phyloP scores from a whole-genome alignment of 2,113 vertebrate species.

The Pyrgilauda ruficollis region DNA sequence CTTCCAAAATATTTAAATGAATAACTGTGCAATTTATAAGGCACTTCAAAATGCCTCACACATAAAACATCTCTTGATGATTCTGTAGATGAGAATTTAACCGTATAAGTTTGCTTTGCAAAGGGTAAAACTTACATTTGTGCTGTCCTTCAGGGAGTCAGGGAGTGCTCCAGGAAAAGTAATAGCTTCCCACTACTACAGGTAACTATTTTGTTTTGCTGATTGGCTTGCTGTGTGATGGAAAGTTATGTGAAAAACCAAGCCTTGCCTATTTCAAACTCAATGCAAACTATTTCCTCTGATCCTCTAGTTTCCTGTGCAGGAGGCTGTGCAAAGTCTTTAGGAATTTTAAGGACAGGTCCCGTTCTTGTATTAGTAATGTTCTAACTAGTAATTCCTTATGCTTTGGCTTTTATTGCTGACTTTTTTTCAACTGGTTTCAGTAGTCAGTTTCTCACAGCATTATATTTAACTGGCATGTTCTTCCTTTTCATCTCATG shows the following conservation, averaged over 20 bases:
- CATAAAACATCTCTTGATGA: background rate
- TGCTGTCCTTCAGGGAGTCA: constrained; percentile 57
- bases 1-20: background rate
- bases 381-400: background rate
- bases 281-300: background rate
- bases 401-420: background rate
- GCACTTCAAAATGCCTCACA: background rate
- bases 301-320: background rate
- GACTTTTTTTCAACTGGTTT: background rate
- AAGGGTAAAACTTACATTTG: background rate
- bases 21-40: background rate
- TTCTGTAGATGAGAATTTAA: background rate
- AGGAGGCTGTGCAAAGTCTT: background rate
- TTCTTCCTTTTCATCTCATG: background rate
- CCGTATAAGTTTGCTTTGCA: background rate
- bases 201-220: constrained; percentile 51
- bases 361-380: constrained; percentile 5
- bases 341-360: background rate
- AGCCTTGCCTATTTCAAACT: background rate
- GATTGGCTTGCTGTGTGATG: constrained; percentile 28
- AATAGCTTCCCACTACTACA: constrained; percentile 57
- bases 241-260: background rate
- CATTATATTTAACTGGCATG: constrained; percentile 20
- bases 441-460: background rate
- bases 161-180: constrained; percentile 59